These are phyloP conservation scores for Sepioteuthis lessoniana DNA, from an alignment of 2,888 invertebrate species.

Conservation along the genomic window DNA sequence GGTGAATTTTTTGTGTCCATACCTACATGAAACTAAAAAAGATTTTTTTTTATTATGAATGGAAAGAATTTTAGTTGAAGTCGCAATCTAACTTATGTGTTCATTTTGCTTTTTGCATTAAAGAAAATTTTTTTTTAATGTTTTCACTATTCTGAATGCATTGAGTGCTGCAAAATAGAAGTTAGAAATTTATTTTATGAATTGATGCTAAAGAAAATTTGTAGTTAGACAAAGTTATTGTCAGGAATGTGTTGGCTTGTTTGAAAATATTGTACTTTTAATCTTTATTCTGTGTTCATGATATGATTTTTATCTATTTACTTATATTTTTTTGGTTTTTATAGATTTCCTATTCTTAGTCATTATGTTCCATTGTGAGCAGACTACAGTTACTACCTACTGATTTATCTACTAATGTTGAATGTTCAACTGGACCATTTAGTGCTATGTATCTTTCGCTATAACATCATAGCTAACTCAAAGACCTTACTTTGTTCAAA, in stretches of 20 bases:
- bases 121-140: neutral
- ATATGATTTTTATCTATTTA: neutral
- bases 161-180: neutral
- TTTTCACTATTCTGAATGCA: neutral
- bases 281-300: neutral
- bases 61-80: too few species aligned
- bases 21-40: too few species aligned
- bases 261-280: neutral
- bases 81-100: neutral
- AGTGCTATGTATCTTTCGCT: neutral
- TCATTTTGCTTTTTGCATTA: neutral
- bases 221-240: neutral
- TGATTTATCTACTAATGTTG: neutral
- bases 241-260: neutral
- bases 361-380: neutral
- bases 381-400: conserved; percentile 2
- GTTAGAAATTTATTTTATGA: neutral
- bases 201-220: neutral
- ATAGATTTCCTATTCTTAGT: neutral
- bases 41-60: too few species aligned
- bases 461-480: conserved; percentile 45
- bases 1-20: too few species aligned
- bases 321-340: neutral
- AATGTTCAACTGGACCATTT: conserved; percentile 8
- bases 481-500: conserved; percentile 58